Base-by-base conservation (phyloP, 2,888 invertebrate species). In the Hemicrepidius hirtus region DNA sequence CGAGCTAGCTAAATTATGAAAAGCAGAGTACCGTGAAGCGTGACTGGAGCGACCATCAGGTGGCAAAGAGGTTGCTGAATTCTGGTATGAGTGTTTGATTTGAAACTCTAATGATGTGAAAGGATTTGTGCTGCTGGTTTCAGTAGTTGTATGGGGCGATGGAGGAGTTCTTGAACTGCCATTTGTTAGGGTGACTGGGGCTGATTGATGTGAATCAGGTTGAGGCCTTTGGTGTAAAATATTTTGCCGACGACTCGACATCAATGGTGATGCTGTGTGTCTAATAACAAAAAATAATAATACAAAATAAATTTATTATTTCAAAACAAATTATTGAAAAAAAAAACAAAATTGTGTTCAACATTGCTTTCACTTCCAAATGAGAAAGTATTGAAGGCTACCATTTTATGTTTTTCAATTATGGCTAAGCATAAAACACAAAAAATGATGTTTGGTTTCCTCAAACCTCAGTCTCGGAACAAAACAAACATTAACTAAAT, bases 21-120 rank as follows among this genome's bases (percentile, higher is more conserved):
- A 85, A 66, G 80, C 79, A 62, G 81, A 78, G 70, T 84, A 77
- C 57, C 84, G 82, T 20, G 85, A 85, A 24, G 77, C 75, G 71
- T 82, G 84, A 24, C 59, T 76, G 57, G 76, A 74, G 44, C 81
- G 80, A 55, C 79, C 78, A 70, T 79, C 80, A 50, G 82, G 80
- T 68, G 80, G 79, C 74, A 78, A 75, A 44, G 78, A 76, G 60
- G 75, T 71, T 70, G 76, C 77, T 73, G 78, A 77, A 73, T 75
- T 66, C 63, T 71, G 75, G 67, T 77, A 77, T 40, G 75, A 72
- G 12, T 71, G 64, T 20, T 74, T 71, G 18, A 74, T 67, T 68
- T 74, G 71, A 62, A 68, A 46, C 65, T 74, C 74, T 62, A 74
- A 32, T 16, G 74, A 62, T 13, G 40, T 71, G 41, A 74, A 71